phyloP scores from a whole-genome alignment of 1,140 invertebrate species.

The Drosophila repleta region DNA sequence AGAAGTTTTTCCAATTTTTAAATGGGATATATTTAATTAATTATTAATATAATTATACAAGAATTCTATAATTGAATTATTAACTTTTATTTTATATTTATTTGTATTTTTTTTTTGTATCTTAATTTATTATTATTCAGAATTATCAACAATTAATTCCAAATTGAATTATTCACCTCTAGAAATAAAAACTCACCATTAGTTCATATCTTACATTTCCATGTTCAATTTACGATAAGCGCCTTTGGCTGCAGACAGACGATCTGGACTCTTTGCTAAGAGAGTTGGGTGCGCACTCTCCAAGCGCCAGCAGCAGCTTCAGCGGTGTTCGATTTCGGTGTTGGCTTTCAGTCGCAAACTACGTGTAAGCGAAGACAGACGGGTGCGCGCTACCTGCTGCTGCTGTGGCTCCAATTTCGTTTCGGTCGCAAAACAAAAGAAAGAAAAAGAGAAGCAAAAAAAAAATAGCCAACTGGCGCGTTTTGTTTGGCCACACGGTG shows the following conservation, averaged over 20 bases:
- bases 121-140: background rate
- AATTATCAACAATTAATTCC: background rate
- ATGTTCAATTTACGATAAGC: constrained; percentile 14
- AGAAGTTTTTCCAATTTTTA: background rate
- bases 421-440: constrained; percentile 35
- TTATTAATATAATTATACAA: constrained; percentile 2
- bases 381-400: constrained; percentile 22
- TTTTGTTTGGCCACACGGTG: constrained; percentile 22
- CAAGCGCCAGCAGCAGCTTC: constrained; percentile 68
- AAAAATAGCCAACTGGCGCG: constrained; percentile 19
- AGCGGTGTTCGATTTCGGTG: constrained; percentile 33
- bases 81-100: background rate
- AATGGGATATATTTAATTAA: too few species aligned
- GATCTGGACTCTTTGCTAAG: constrained; percentile 42
- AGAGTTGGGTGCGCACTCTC: constrained; percentile 32
- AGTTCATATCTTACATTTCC: background rate
- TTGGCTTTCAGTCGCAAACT: constrained; percentile 68
- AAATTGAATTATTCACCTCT: too few species aligned
- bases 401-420: constrained; percentile 23
- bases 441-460: background rate
- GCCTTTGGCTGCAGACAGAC: constrained; percentile 14
- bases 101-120: background rate
- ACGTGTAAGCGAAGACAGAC: constrained; percentile 74
- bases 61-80: background rate
- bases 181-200: background rate